These are phyloP conservation scores for Gulo gulo DNA, from an alignment of 2,113 vertebrate genomes.

Conservation along the genomic window DNA sequence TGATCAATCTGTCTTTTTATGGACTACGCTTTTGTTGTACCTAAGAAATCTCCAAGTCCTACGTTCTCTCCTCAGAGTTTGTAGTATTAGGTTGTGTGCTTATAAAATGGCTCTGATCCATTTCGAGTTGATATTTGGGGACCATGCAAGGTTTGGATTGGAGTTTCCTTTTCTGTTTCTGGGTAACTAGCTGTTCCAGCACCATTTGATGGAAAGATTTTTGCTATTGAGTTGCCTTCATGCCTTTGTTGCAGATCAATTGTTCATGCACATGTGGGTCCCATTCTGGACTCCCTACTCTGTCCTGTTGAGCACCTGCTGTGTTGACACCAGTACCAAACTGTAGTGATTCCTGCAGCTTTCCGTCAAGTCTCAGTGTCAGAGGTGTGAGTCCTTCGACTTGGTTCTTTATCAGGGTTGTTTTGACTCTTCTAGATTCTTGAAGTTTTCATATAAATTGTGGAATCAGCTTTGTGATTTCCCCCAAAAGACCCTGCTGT, in stretches of 20 bases:
- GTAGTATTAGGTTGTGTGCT: not conserved
- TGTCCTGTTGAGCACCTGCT: not conserved
- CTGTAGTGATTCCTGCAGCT: not conserved
- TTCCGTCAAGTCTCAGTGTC: not conserved
- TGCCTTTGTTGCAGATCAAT: not conserved
- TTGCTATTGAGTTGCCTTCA: not conserved
- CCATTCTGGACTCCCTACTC: not conserved
- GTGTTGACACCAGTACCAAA: rapidly evolving
- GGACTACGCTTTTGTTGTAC: not conserved
- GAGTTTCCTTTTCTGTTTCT: not conserved
- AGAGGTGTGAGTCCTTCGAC: not conserved
- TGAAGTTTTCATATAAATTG: not conserved
- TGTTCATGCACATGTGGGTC: not conserved
- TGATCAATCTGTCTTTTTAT: not conserved
- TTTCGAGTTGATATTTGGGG: not conserved
- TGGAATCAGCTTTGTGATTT: not conserved
- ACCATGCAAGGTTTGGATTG: not conserved
- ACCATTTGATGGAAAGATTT: not conserved
- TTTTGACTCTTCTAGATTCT: not conserved
- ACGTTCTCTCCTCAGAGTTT: not conserved
- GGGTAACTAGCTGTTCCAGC: not conserved
- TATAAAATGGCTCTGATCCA: not conserved
- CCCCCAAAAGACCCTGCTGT: not conserved
- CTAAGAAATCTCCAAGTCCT: not conserved
- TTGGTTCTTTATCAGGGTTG: not conserved